Percentiles rank a stretch among this genome's conserved stretches.
Evolutionary conservation across 2,888 invertebrate genomes (phyloP).

Genomic region (Aproaerema taeniolella): DNA sequence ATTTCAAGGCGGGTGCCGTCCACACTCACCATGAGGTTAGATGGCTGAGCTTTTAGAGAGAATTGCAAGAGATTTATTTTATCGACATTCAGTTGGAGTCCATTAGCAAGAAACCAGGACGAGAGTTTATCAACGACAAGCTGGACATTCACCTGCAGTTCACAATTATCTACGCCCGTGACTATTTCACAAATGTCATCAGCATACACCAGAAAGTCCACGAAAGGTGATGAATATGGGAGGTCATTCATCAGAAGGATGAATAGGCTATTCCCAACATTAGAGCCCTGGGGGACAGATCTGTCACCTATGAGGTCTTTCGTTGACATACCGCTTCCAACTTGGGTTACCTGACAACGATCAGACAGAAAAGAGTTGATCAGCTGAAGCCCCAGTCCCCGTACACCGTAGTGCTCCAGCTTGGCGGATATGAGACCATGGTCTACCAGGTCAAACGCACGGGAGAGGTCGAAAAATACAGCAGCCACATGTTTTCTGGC

Average conservation of each 20-base stretch:
- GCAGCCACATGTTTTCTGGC: background rate
- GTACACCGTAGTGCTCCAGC: conserved; percentile 1
- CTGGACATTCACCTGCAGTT: background rate
- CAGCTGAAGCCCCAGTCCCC: background rate
- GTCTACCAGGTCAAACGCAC: background rate
- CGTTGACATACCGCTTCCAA: background rate
- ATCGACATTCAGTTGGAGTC: background rate
- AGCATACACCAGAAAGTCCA: conserved; percentile 2
- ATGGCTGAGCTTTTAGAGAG: background rate
- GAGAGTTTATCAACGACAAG: background rate
- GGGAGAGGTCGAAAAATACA: background rate
- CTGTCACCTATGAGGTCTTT: background rate
- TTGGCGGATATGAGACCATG: background rate
- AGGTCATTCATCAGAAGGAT: conserved; percentile 3
- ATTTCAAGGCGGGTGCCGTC: background rate
- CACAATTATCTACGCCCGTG: background rate
- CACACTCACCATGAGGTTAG: background rate
- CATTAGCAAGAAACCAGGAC: background rate
- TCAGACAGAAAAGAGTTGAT: background rate
- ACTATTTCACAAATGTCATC: conserved; percentile 4
- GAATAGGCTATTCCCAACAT: conserved; percentile 4
- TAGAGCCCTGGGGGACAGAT: conserved; percentile 4
- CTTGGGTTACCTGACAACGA: background rate
- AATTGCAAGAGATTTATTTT: conserved; percentile 2
- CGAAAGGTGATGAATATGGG: background rate